These are phyloP conservation scores for Globodera rostochiensis DNA, from an alignment of 1,140 invertebrate species.

Conservation along the genomic window DNA sequence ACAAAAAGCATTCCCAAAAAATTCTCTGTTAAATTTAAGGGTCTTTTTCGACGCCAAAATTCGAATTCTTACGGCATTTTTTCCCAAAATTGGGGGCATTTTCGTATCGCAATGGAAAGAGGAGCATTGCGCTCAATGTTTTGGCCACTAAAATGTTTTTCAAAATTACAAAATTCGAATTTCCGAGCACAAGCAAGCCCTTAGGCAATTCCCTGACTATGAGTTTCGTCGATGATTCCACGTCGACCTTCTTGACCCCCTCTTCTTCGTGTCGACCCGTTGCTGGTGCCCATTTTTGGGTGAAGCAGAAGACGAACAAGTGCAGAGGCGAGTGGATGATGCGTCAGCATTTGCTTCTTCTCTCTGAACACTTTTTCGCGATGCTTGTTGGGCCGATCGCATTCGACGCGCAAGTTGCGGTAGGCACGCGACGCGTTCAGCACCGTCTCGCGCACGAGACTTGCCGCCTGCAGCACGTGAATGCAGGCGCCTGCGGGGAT, in stretches of 20 bases:
- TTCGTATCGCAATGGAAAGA: background rate
- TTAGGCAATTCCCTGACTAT: background rate
- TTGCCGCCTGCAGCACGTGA: slow-evolving; percentile 79
- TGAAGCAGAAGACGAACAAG: slow-evolving; percentile 42
- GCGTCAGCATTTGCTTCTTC: slow-evolving; percentile 39
- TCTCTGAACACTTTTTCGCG: slow-evolving; percentile 58
- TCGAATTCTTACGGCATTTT: too few species aligned
- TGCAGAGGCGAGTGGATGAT: slow-evolving; percentile 48
- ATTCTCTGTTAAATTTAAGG: too few species aligned
- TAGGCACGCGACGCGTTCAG: slow-evolving; percentile 63
- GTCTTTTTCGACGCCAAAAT: too few species aligned
- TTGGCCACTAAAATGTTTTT: too few species aligned
- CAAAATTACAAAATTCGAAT: too few species aligned
- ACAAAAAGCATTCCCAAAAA: too few species aligned
- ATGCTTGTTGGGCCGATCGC: slow-evolving; percentile 57
- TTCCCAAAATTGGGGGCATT: background rate
- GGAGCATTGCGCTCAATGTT: too few species aligned
- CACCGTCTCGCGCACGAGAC: slow-evolving; percentile 77
- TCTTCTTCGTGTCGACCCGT: background rate
- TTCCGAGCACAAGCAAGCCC: too few species aligned
- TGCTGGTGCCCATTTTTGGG: background rate
- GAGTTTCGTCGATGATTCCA: background rate
- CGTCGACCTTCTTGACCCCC: background rate
- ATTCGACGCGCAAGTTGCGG: slow-evolving; percentile 47
- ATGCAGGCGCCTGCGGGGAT: slow-evolving; percentile 2